Evolutionary conservation across 2,113 vertebrate species (phyloP), one percentile per base, ranked within the genome.

Genomic region (Rafetus swinhoei): DNA sequence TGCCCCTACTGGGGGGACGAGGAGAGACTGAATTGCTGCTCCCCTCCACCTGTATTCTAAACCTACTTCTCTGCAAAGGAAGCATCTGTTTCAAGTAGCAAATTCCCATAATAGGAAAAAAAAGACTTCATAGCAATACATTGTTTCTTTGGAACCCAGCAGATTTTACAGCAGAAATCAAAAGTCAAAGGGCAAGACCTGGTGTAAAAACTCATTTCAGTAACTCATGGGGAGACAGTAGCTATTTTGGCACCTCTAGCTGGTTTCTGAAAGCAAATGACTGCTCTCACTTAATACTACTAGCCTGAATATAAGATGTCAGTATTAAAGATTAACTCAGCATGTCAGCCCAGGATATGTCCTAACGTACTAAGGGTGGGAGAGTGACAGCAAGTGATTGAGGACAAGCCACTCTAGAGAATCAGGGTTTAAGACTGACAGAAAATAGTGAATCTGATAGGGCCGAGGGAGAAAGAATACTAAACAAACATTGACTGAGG

Each of bases 401-500:
- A 94, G 86, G 85, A 92, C 80, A 94, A 90, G 39, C 72, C 1
- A 0, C 32, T 55, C 54, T 2, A 7, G 2, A 4, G 77, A 91
- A 35, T 4, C 87, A 89, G 81, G 59, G 29, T 87, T 94, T 83
- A 81, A 45, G n/a, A 72, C 81, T 87, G 57, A 88, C 0, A 1
- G 89, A 95, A 55, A 90, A 57, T 45, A 54, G 29, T n/a, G 69
- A 82, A 32, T 59, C 77, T 84, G 84, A 85, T 77, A 55, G 65
- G 22, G 65, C 12, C 0, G 1, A 53, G 56, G 56, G 85, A 90
- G 50, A 57, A 90, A 82, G 53, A 57, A 72, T 77, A 77, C 79
- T 91, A 82, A 90, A 93, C 62, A 91, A 89, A 82, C 85, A 84
- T n/a, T 96, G 86, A 83, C 87, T 77, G 92, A 92, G 92, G 93